Evolutionary conservation across 37 sponge, comb jelly and placozoan genomes (phyloP).

Genomic region (Tethya wilhelma): DNA sequence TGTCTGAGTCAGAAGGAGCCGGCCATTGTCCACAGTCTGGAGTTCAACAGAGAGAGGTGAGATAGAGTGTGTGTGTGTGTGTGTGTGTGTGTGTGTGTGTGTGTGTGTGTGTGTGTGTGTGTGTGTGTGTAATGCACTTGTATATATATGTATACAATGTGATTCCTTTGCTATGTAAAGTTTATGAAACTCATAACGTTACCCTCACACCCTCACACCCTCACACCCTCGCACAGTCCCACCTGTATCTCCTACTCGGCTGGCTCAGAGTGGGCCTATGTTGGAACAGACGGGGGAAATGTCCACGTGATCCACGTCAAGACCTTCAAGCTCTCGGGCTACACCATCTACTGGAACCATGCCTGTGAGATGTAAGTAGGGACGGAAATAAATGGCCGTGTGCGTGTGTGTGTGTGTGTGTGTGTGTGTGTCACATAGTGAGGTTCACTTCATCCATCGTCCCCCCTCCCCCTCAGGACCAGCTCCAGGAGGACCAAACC

Average conservation of each 20-base stretch:
- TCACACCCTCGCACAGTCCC: constrained; percentile 48
- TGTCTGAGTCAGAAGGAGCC: constrained; percentile 29
- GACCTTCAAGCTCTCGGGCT: constrained; percentile 62
- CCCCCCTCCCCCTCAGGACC: neutral
- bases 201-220: too few relatives aligned
- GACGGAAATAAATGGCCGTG: neutral
- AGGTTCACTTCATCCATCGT: neutral
- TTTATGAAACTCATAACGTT: too few relatives aligned
- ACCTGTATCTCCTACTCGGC: constrained; percentile 21
- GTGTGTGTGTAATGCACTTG: neutral
- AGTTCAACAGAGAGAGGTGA: constrained; percentile 48
- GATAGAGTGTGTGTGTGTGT: constrained; percentile 13
- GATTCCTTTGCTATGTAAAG: neutral
- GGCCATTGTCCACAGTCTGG: constrained; percentile 38
- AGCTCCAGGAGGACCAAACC: neutral
- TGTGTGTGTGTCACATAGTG: neutral
- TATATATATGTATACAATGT: neutral
- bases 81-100: constrained; percentile 42
- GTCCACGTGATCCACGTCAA: constrained; percentile 59
- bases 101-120: constrained; percentile 1
- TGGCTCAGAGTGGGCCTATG: constrained; percentile 69
- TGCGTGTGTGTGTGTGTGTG: neutral
- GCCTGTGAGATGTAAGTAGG: constrained; percentile 22
- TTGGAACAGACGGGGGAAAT: constrained; percentile 75
- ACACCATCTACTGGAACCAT: constrained; percentile 72